phyloP scores from a whole-genome alignment of 2,113 vertebrate genomes.

The Brachyhypopomus occidentalis region DNA sequence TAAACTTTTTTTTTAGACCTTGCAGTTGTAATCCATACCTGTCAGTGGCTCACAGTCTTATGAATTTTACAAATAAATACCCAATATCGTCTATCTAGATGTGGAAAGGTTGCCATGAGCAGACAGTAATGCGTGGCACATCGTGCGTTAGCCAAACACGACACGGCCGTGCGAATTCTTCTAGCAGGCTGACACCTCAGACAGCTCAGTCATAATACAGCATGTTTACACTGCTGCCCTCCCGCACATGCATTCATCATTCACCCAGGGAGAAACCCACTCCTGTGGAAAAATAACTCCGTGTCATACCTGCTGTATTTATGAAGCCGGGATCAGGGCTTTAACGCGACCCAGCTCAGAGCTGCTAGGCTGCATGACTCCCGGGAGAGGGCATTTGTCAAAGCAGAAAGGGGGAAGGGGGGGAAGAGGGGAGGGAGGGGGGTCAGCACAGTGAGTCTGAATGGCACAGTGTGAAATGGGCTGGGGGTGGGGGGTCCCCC shows the following conservation, averaged over 20 bases:
- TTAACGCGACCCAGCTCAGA: slow-evolving; percentile 4
- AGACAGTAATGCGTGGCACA: slow-evolving; percentile 30
- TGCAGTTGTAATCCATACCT: slow-evolving; percentile 1
- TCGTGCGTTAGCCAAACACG: slow-evolving; percentile 31
- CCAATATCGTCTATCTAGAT: background rate
- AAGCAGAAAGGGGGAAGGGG: background rate
- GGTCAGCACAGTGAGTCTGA: slow-evolving; percentile 51
- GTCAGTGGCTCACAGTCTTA: background rate
- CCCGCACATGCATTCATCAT: slow-evolving; percentile 68
- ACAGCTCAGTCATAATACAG: slow-evolving; percentile 47
- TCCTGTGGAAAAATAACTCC: slow-evolving; percentile 55
- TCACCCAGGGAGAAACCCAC: slow-evolving; percentile 51
- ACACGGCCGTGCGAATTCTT: slow-evolving; percentile 37
- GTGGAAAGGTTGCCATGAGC: slow-evolving; percentile 16
- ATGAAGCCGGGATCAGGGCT: slow-evolving; percentile 35
- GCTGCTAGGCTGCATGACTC: background rate
- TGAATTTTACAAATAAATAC: slow-evolving; percentile 26
- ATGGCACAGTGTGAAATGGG: slow-evolving; percentile 30
- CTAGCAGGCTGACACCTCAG: slow-evolving; percentile 38
- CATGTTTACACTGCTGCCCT: slow-evolving; percentile 49
- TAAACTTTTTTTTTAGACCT: background rate
- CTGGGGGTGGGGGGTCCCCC: too few relatives aligned
- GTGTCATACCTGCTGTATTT: slow-evolving; percentile 59
- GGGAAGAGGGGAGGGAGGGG: too few relatives aligned
- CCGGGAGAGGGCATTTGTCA: slow-evolving; percentile 60